phyloP scores from a whole-genome alignment of 2,888 invertebrate genomes.

The Pristionchus exspectatus region DNA sequence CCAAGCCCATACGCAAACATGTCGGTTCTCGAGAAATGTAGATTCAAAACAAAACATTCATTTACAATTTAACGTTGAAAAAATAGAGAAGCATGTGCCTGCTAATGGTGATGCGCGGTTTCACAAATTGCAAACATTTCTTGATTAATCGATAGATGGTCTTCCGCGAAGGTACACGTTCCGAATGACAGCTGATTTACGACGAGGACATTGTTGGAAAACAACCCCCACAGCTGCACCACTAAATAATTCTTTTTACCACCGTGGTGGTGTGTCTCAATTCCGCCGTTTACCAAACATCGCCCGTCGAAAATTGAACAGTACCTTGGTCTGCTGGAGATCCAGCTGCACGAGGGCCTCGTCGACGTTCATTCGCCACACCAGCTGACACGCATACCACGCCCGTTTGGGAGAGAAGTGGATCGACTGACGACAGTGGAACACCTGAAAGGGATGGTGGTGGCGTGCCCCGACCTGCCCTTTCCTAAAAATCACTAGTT shows the following conservation, averaged over 20 bases:
- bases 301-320: neutral
- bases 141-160: too few species aligned
- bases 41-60: too few species aligned
- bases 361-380: slow-evolving; percentile 74
- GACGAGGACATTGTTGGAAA: too few species aligned
- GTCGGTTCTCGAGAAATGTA: too few species aligned
- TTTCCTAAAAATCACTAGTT: neutral
- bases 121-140: too few species aligned
- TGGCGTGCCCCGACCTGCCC: too few species aligned
- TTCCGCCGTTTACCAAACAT: slow-evolving; percentile 6
- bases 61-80: too few species aligned
- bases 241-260: too few species aligned
- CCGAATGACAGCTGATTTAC: neutral
- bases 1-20: too few species aligned
- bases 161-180: neutral
- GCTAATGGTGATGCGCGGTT: too few species aligned
- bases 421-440: slow-evolving; percentile 66
- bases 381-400: slow-evolving; percentile 76
- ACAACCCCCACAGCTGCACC: too few species aligned
- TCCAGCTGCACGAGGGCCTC: slow-evolving; percentile 73
- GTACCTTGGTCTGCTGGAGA: slow-evolving; percentile 69
- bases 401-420: slow-evolving; percentile 75
- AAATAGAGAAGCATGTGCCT: too few species aligned
- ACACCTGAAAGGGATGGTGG: slow-evolving; percentile 57
- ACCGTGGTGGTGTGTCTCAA: neutral